Base-by-base conservation (phyloP, 2,797 vertebrate species). In the Argyrosomus regius region DNA sequence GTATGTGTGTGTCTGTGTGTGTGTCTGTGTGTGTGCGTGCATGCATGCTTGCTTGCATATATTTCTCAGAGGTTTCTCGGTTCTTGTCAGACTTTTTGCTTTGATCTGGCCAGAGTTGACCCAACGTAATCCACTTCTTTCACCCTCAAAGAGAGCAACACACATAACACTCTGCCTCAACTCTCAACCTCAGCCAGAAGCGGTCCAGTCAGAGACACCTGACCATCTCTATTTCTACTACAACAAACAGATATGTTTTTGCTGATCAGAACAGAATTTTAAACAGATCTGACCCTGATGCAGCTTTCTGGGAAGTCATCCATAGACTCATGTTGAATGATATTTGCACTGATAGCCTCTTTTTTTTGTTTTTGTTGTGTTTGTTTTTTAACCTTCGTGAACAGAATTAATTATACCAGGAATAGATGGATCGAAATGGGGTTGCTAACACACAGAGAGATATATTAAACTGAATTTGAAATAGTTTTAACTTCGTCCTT, bases 31-130 rank as follows among this genome's bases (percentile, higher is more conserved):
- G 16, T 48, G 66, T 61, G 35, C 39, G 56, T n/a, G 54, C 14
- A n/a, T 22, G 41, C 35, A n/a, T 73, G 76, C 71, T 46, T 72
- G 79, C 35, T 84, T 62, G 86, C 83, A 81, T 86, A 87, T 73
- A 76, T 90, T 86, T 85, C 84, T 88, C 57, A 74, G 77, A 83
- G 85, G 79, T 83, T 89, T 91, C 83, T 88, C 43, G 56, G 77
- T 86, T 91, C 84, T 87, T 91, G 85, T 88, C 91, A 88, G 89
- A 84, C 83, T 72, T 89, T 65, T 63, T 74, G 59, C 92, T 94
- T 94, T 92, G 90, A 93, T 94, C 91, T 88, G 87, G 80, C 78
- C 83, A 31, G 85, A 87, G 89, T 83, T 91, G 90, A 91, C 91
- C 88, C 65, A 84, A 87, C 86, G 85, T 83, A 91, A 92, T 90